These are phyloP conservation scores for Chrysolina oricalcia DNA, from an alignment of 2,888 invertebrate genomes.

Conservation along the genomic window DNA sequence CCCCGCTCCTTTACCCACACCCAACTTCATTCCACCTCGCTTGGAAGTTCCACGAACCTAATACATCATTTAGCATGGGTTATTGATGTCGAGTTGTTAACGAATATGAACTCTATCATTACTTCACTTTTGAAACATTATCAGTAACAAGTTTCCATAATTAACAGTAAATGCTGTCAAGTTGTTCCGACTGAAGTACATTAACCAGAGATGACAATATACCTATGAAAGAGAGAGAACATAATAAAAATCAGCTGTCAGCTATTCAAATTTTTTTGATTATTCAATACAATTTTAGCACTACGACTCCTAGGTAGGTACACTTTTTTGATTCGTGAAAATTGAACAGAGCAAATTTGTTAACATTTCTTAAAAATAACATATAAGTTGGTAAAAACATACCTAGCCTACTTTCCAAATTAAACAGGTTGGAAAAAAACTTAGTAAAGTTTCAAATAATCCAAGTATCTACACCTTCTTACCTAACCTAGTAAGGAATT, in stretches of 20 bases:
- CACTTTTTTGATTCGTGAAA: not conserved
- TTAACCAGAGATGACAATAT: not conserved
- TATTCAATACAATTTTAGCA: too few relatives aligned
- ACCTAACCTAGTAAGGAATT: too few relatives aligned
- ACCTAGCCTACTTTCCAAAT: too few relatives aligned
- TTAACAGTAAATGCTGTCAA: conserved; percentile 20
- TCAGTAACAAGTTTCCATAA: not conserved
- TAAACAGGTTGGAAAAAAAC: too few relatives aligned
- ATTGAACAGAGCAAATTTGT: not conserved
- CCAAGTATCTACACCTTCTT: too few relatives aligned
- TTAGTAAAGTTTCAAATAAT: too few relatives aligned
- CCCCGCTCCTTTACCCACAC: conserved; percentile 44
- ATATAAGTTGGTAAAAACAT: too few relatives aligned
- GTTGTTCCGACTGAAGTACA: not conserved
- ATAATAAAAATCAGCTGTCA: conserved; percentile 18
- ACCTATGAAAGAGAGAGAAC: not conserved
- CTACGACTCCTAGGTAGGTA: too few relatives aligned
- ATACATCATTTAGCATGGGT: conserved; percentile 20
- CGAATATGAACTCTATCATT: not conserved
- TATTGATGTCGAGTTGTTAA: conserved; percentile 1
- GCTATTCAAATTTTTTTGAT: not conserved
- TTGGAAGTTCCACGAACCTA: conserved; percentile 4
- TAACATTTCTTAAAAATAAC: too few relatives aligned
- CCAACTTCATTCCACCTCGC: conserved; percentile 42
- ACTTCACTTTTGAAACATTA: not conserved